Evolutionary conservation across 2,888 invertebrate genomes (phyloP), one percentile per base, ranked within the genome.

Genomic region (Bombylius discolor): DNA sequence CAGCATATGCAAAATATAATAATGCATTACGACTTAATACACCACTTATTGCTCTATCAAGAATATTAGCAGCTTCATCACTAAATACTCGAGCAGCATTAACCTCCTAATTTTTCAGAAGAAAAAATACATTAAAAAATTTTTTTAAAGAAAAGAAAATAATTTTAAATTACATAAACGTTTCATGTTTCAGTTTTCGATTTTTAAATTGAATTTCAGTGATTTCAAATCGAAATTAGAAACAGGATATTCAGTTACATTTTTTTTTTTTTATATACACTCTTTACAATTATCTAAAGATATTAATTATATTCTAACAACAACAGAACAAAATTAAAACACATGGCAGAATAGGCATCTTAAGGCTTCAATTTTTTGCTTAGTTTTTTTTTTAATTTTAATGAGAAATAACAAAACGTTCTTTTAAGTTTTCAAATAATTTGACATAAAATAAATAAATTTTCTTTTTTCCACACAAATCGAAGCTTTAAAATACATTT

Each of bases 1-100:
- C 99, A 0, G 98, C 96, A 69, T 96, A 97, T 0, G 98, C 96
- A 76, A 99, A 99, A 73, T 98, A 96, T 31, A 99, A 73, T 51
- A 99, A 76, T 73, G 94, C 90, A 69, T 94, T 97, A 60, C 89
- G 89, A 59, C 89, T 90, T 56, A 99, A 78, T 0, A 96, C 81
- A 0, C 92, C 87, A 55, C 81, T 84, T 2, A 94, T 95, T 0
- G 98, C 97, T 42, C 97, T 79, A 70, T 99, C 98, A 70, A 94
- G 93, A 68, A 99, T 90, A 44, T 87, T 88, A 1, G 92, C 90
- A 31, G 95, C 95, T 70, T 98, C 96, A 70, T 97, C 96, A 51
- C 89, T 90, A 74, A 96, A 94, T 65, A 89, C 78, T 64, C 94
- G 93, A 0, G 94, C 87, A 2, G 94, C 89, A 72, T 88, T 93